Evolutionary conservation across 1,140 invertebrate genomes (phyloP).

Genomic region (Macrotrachela quadricornifera): DNA sequence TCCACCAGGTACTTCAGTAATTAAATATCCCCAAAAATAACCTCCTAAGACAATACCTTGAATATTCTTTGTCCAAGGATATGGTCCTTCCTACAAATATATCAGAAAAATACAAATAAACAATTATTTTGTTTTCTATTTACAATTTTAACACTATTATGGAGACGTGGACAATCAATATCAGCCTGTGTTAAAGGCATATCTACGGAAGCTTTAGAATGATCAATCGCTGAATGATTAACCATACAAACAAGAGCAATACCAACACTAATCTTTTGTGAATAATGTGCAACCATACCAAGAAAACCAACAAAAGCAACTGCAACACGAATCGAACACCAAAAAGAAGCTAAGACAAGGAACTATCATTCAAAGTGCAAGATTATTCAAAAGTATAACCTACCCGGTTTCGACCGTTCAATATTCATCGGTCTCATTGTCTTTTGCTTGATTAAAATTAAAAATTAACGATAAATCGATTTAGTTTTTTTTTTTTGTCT

Average conservation of each 20-base stretch:
- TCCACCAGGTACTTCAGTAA: slow-evolving; percentile 18
- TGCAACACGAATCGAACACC: neutral
- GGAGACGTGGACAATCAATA: too few relatives aligned
- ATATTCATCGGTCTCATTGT: too few relatives aligned
- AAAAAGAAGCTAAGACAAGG: neutral
- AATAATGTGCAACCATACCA: slow-evolving; percentile 35
- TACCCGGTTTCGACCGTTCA: too few relatives aligned
- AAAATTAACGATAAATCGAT: too few relatives aligned
- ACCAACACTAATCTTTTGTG: slow-evolving; percentile 61
- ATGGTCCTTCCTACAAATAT: slow-evolving; percentile 20
- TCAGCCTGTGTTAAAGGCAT: too few relatives aligned
- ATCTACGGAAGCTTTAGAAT: too few relatives aligned
- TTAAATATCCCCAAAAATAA: slow-evolving; percentile 31
- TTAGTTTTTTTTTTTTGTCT: neutral
- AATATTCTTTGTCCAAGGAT: slow-evolving; percentile 22
- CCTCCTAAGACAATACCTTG: slow-evolving; percentile 26
- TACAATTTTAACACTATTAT: neutral
- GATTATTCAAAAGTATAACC: too few relatives aligned
- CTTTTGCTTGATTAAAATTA: too few relatives aligned
- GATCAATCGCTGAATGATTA: slow-evolving; percentile 15
- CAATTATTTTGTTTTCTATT: neutral
- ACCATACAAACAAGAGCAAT: slow-evolving; percentile 69
- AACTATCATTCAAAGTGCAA: too few relatives aligned
- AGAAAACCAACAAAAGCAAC: slow-evolving; percentile 1
- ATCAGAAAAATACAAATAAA: neutral